These are phyloP conservation scores for Chrysocyon brachyurus DNA, from an alignment of 2,797 vertebrate genomes.

Conservation along the genomic window DNA sequence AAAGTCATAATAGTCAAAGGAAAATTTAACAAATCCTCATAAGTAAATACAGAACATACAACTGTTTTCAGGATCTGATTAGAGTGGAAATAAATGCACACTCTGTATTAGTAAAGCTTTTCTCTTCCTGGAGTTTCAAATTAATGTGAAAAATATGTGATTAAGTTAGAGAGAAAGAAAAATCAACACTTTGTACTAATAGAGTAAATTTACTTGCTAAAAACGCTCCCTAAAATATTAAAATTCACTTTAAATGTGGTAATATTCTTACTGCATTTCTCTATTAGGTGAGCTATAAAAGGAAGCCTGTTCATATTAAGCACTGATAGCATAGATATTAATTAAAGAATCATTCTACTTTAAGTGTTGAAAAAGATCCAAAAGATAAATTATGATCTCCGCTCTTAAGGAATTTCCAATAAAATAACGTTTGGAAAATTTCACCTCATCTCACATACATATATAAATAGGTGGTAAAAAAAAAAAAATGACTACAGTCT, in stretches of 20 bases:
- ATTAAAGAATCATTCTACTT: neutral
- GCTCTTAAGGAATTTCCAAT: neutral
- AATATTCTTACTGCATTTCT: neutral
- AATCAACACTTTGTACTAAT: neutral
- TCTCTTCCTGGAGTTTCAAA: neutral
- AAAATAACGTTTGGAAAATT: neutral
- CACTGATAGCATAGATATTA: neutral
- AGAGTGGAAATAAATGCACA: neutral
- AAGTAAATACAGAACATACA: neutral
- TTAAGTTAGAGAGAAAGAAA: neutral
- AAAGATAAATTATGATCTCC: neutral
- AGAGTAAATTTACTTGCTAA: neutral
- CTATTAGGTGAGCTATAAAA: neutral
- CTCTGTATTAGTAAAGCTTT: neutral
- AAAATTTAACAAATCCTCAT: neutral
- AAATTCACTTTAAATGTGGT: neutral
- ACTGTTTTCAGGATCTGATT: constrained; percentile 19
- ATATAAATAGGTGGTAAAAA: neutral
- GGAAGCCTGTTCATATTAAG: neutral
- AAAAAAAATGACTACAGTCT: neutral
- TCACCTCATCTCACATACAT: neutral
- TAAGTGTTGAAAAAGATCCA: neutral
- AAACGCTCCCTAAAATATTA: neutral
- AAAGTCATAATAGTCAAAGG: constrained; percentile 46
- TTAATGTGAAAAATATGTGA: neutral